A percentile compares a stretch with the other conserved stretches of the same genome.
These are phyloP conservation scores for Cyprinus carpio DNA, from an alignment of 2,113 vertebrate genomes.

Conservation along the genomic window DNA sequence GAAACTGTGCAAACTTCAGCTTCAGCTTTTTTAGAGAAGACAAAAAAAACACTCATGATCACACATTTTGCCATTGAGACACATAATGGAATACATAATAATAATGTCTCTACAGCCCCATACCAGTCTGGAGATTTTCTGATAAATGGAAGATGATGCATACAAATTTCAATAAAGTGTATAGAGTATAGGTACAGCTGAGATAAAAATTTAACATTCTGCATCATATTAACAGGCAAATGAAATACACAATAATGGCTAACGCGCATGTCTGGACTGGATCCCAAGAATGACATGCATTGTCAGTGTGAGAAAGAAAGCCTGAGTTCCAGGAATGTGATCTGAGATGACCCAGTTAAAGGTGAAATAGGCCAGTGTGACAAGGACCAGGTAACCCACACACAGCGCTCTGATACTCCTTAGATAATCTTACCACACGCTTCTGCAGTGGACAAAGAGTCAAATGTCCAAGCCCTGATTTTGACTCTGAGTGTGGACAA, in stretches of 20 bases:
- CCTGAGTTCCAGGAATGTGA: constrained; percentile 54
- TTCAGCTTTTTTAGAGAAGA: no score
- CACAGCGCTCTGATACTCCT: not conserved
- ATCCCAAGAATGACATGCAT: constrained; percentile 23
- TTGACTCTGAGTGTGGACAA: not conserved
- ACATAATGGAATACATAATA: no score
- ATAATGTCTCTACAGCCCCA: no score
- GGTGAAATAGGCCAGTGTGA: constrained; percentile 58
- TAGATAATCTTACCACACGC: constrained; percentile 1
- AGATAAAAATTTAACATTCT: not conserved
- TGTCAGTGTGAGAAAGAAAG: constrained; percentile 52
- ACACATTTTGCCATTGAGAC: no score
- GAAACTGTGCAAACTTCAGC: not conserved
- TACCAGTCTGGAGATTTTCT: no score
- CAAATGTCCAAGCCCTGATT: not conserved
- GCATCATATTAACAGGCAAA: not conserved
- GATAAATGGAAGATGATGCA: no score
- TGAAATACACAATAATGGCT: not conserved
- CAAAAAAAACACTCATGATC: no score
- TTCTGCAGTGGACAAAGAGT: not conserved
- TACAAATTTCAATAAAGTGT: no score
- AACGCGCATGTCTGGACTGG: not conserved
- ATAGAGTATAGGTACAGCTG: no score
- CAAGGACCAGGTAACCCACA: constrained; percentile 29
- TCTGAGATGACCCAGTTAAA: constrained; percentile 62